Base-by-base conservation (phyloP, 2,797 vertebrate genomes). In the Falco naumanni region DNA sequence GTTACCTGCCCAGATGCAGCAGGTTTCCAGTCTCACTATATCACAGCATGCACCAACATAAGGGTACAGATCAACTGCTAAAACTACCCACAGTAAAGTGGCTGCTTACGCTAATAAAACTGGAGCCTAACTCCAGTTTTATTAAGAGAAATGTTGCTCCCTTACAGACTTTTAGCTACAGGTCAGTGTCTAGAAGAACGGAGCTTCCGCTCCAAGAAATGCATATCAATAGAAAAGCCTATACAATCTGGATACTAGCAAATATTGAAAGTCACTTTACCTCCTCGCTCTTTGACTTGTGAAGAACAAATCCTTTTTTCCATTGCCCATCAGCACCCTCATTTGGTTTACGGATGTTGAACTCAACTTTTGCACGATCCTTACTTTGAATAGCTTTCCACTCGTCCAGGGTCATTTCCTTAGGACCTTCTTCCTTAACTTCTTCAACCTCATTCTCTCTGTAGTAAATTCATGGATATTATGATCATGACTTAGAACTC, bases 361-460 rank as follows among this genome's bases (percentile, higher is more conserved):
- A 99, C 97, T 99, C 99, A 63, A 99, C 99, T 98, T 99, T 99
- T 81, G 99, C 98, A 71, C 99, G 99, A 93, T 99, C 99, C 97
- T 99, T 99, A 97, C 99, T 99, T 96, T 99, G 99, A 99, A 99
- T 99, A 91, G 99, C 99, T 98, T 99, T 99, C 99, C 99, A 99
- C 97, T 99, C 99, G 54, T 99, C 99, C 98, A 99, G 98, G 92
- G 99, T 99, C 99, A 99, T 99, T 96, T 99, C 99, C 98, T 98
- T 99, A 37, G 99, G 99, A 77, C 99, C 99, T 98, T 99, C 99
- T 28, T 98, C 99, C 98, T 99, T 99, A 25, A 99, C 99, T 89
- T 99, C 99, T 97, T 99, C 99, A 7, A 98, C 99, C 97, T 99
- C 99, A 8, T 99, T 99, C 97, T 99, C 99, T 97, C 99, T 99